Base-by-base conservation (phyloP, 2,113 vertebrate genomes). In the Odocoileus virginianus region DNA sequence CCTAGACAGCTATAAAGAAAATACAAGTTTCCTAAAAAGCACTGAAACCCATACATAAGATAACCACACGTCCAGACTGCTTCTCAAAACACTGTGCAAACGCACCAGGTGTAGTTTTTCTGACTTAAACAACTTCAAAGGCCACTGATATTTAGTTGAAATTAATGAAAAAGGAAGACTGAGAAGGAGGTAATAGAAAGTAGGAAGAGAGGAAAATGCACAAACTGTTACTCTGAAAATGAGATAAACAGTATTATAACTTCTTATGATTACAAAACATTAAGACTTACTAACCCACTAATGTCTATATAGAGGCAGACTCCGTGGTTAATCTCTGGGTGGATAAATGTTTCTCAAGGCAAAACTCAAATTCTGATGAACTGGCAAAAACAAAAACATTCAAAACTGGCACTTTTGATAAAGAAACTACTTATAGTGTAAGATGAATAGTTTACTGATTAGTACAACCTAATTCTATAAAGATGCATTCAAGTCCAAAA, bases 361-460 rank as follows among this genome's bases (percentile, higher is more conserved):
- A 97, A 97, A 86, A 64, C 33, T 96, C 90, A 82, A 94, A 96
- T 17, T 97, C 96, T 94, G 96, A 97, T 93, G 54, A 96, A 96
- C 54, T 91, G 95, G 79, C 87, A 95, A 93, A 97, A 97, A 36
- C 6, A 13, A 50, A 92, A 95, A 96, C 93, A 92, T 87, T 87
- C 60, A 9, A 87, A 96, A 93, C 60, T 21, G 60, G 36, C 87
- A 36, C 86, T 21, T 60, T 45, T 79, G 57, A 74, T 60, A 43
- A 96, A 96, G 97, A 97, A 96, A 94, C 87, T 96, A 79, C 58
- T 64, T 79, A 94, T 4, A 33, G 50, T 83, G 10, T 87, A 78
- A 95, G 94, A 98, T 94, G 93, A 95, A 79, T 45, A 83, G 5
- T 81, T 97, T 95, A 96, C 89, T 94, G 45, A 97, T 96, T 87